A percentile compares a stretch with the other conserved stretches of the same genome.
phyloP scores from a whole-genome alignment of 2,888 invertebrate genomes.

The Oscheius sp. region DNA sequence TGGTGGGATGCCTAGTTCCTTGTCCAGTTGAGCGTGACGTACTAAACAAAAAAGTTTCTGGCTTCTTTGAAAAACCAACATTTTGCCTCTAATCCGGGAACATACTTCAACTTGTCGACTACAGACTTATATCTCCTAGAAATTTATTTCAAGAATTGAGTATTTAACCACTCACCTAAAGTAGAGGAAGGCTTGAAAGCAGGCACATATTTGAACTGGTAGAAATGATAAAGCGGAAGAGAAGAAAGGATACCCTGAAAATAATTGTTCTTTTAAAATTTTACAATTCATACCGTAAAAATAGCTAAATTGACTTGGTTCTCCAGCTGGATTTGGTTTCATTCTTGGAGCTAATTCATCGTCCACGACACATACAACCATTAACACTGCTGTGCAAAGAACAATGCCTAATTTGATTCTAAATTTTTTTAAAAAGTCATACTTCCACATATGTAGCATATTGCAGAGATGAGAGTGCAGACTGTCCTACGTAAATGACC shows the following conservation, averaged over 20 bases:
- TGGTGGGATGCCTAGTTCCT: constrained; percentile 59
- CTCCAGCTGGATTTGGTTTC: constrained; percentile 67
- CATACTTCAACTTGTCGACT: constrained; percentile 56
- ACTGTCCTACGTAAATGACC: constrained; percentile 59
- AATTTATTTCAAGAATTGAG: not conserved
- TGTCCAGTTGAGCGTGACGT: constrained; percentile 56
- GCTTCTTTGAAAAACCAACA: constrained; percentile 27
- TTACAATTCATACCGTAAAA: constrained; percentile 50
- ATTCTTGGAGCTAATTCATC: constrained; percentile 68
- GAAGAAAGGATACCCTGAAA: constrained; percentile 62
- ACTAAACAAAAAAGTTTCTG: constrained; percentile 45
- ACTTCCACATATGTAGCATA: constrained; percentile 67
- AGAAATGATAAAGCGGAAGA: constrained; percentile 64
- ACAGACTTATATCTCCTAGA: constrained; percentile 52
- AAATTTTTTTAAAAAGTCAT: constrained; percentile 13
- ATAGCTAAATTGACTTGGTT: constrained; percentile 65
- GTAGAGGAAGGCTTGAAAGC: constrained; percentile 63
- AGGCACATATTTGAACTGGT: constrained; percentile 65
- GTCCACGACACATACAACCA: constrained; percentile 69
- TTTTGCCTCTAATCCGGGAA: constrained; percentile 58
- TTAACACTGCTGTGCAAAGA: constrained; percentile 62
- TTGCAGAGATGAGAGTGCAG: constrained; percentile 62
- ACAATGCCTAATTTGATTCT: constrained; percentile 46
- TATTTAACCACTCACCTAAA: constrained; percentile 44
- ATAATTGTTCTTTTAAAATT: constrained; percentile 2